Evolutionary conservation across 2,113 vertebrate genomes (phyloP).

Genomic region (Etheostoma cragini): DNA sequence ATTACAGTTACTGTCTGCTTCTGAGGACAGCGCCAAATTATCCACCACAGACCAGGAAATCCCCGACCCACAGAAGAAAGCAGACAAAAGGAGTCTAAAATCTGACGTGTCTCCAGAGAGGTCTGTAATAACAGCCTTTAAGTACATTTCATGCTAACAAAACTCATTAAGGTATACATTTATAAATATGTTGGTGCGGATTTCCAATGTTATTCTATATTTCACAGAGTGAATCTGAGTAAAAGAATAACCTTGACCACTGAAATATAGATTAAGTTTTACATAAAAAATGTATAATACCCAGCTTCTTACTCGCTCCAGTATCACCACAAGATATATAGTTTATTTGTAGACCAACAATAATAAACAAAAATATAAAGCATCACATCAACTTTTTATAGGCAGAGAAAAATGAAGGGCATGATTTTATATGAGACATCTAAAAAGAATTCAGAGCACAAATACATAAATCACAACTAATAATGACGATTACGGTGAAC

Average conservation of each 20-base stretch:
- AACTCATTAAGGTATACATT: neutral
- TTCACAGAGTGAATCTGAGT: neutral
- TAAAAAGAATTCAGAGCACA: constrained; percentile 67
- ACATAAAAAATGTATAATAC: neutral
- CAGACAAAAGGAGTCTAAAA: constrained; percentile 5
- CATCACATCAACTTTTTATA: constrained; percentile 72
- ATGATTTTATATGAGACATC: constrained; percentile 71
- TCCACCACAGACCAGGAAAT: constrained; percentile 48
- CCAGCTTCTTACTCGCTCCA: neutral
- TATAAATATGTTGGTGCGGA: neutral
- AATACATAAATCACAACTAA: constrained; percentile 68
- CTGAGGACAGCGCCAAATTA: constrained; percentile 37
- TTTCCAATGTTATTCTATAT: neutral
- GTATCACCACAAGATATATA: constrained; percentile 63
- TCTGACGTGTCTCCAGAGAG: constrained; percentile 2
- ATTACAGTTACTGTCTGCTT: constrained; percentile 60
- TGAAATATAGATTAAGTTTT: constrained; percentile 17
- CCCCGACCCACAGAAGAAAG: constrained; percentile 36
- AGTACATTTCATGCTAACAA: neutral
- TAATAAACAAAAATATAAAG: constrained; percentile 76
- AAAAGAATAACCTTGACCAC: neutral
- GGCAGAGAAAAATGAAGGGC: constrained; percentile 69
- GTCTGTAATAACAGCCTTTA: neutral
- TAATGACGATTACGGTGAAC: constrained; percentile 53
- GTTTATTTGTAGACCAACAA: constrained; percentile 80